These are phyloP conservation scores for Luscinia luscinia DNA, from an alignment of 2,797 vertebrate species.

Conservation along the genomic window DNA sequence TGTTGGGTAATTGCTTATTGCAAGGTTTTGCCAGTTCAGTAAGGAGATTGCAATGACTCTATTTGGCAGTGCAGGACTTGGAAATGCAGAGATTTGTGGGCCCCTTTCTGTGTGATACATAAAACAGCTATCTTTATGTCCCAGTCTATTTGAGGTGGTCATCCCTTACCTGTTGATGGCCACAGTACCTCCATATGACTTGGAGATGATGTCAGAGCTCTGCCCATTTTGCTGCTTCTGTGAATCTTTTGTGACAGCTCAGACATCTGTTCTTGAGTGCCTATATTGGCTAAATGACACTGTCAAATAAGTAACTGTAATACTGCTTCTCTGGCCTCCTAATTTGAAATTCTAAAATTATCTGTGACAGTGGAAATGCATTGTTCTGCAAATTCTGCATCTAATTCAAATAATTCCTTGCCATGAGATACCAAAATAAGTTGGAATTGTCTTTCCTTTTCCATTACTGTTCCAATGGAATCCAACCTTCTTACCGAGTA, in stretches of 20 bases:
- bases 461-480: not conserved
- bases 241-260: not conserved
- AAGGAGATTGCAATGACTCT: not conserved
- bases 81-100: not conserved
- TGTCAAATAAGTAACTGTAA: not conserved
- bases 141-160: not conserved
- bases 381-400: not conserved
- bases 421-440: not conserved
- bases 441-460: not conserved
- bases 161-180: not conserved
- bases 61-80: not conserved
- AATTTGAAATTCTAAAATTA: not conserved
- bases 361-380: not conserved
- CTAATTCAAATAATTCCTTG: not conserved
- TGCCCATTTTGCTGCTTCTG: not conserved
- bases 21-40: not conserved
- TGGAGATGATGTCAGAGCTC: not conserved
- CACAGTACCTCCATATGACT: not conserved
- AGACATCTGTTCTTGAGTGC: not conserved
- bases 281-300: not conserved
- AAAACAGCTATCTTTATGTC: not conserved
- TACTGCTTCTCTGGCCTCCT: not conserved
- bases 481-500: rapidly evolving
- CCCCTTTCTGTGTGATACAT: not conserved
- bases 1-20: not conserved